Base-by-base conservation (phyloP, 2,888 invertebrate species). In the Blera fallax region DNA sequence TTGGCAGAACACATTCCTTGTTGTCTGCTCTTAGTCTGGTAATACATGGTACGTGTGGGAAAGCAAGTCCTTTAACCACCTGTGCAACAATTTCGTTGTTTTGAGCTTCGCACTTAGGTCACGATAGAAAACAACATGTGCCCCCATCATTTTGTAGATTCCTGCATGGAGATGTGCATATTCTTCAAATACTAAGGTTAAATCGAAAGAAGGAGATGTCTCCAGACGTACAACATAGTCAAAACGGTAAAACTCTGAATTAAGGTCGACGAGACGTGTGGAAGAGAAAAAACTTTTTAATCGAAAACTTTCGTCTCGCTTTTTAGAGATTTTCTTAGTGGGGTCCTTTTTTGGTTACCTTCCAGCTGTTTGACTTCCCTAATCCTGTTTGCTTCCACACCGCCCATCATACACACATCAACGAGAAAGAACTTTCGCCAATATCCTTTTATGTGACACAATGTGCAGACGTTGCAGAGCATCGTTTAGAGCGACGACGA, bases 361-460 rank as follows among this genome's bases (percentile, higher is more conserved):
- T 77, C 56, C 70, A 85, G 85, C 70, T 85, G 81, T 81, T 81
- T 85, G 81, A 85, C 85, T 85, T 85, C 72, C 81, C 72, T 81
- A 81, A 85, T 85, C 72, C 60, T 45, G 40, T 81, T 76, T 74
- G 62, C 52, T 54, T 52, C 52, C 10, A 18, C 29, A n/a, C 52
- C 21, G 3, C 16, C 56, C 27, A 10, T 34, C 6, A n/a, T 11
- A 18, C n/a, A 27, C 34, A 27, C 21, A 3, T 27, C 29, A 73
- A 54, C 56, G 37, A 52, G 50, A 56, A 60, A 29, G 21, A 79
- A 83, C 67, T 83, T 83, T 79, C 32, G 40, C 85, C 81, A 81
- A 76, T 76, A 80, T 76, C 76, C 81, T 77, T 81, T 85, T 85
- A 80, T 80, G 80, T 65, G 80, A 65, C 85, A 85, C 70, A 81